Evolutionary conservation across 2,113 vertebrate species (phyloP).

Genomic region (Bungarus multicinctus): DNA sequence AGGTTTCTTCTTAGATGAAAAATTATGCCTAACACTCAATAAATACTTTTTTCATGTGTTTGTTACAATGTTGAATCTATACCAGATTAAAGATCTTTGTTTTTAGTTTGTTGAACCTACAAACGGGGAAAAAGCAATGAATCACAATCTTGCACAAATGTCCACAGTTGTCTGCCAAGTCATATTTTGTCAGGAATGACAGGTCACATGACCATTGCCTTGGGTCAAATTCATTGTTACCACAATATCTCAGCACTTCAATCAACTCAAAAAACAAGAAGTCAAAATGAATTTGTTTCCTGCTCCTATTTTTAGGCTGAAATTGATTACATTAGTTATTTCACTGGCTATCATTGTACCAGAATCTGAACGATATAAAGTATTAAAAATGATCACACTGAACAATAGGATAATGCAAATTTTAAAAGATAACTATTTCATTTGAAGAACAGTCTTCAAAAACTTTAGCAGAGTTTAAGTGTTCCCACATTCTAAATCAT

Average conservation of each 20-base stretch:
- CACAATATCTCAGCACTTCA: fast-evolving
- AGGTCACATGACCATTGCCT: conserved; percentile 15
- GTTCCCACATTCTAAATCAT: not conserved
- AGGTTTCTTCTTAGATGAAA: not conserved
- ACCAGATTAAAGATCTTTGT: not conserved
- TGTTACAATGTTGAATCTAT: fast-evolving
- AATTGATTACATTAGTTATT: not conserved
- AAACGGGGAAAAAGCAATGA: not conserved
- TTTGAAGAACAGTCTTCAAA: not conserved
- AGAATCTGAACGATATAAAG: conserved; percentile 3
- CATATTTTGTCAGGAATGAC: conserved; percentile 4
- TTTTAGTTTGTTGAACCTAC: not conserved
- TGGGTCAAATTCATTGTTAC: not conserved
- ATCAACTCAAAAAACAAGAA: fast-evolving
- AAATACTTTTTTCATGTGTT: not conserved
- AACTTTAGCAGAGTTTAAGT: not conserved
- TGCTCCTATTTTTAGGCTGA: not conserved
- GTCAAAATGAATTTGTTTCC: not conserved
- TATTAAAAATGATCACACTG: not conserved
- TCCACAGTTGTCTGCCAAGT: not conserved
- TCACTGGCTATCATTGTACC: fast-evolving
- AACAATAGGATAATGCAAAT: not conserved
- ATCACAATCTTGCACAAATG: conserved; percentile 22
- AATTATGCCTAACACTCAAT: fast-evolving
- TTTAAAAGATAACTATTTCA: not conserved